Conservation (phyloP, 92 coral and sea anemone species). For the Pocillopora meandrina region DNA sequence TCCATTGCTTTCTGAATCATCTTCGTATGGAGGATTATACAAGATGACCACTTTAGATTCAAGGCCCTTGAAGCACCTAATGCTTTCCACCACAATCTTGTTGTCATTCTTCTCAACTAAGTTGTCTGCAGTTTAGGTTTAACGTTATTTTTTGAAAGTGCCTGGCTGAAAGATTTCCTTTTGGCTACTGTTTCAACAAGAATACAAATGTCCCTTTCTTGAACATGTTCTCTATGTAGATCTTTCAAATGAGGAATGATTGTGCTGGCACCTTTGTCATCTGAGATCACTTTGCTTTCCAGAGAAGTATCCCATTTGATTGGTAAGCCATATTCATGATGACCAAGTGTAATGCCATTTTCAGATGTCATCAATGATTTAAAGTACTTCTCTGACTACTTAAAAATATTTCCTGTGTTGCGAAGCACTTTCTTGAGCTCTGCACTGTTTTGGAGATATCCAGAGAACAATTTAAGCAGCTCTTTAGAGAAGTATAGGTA, state of each 20-base stretch:
- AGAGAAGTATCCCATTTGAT: constrained; percentile 37
- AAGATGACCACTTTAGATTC: constrained; percentile 60
- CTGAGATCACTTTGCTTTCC: background rate
- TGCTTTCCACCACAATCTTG: constrained; percentile 47
- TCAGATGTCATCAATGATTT: background rate
- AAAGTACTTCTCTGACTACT: constrained; percentile 36
- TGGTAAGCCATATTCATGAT: constrained; percentile 25
- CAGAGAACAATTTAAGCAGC: background rate
- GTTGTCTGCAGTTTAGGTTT: constrained; percentile 27
- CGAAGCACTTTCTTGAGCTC: constrained; percentile 31
- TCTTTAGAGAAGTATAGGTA: constrained; percentile 9
- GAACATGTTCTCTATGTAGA: background rate
- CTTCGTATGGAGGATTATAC: constrained; percentile 25
- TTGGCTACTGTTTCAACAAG: background rate
- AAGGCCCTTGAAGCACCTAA: constrained; percentile 59
- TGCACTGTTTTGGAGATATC: constrained; percentile 3
- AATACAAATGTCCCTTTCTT: constrained; percentile 35
- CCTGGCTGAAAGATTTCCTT: background rate
- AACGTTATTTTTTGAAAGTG: background rate
- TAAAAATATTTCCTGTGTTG: constrained; percentile 47
- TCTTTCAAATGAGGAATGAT: background rate
- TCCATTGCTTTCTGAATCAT: background rate
- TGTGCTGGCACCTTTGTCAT: background rate
- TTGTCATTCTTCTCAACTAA: background rate
- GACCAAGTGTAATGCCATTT: background rate